Evolutionary conservation across 2,113 vertebrate species (phyloP), one percentile per base, ranked within the genome.

Genomic region (Corvus cornix): DNA sequence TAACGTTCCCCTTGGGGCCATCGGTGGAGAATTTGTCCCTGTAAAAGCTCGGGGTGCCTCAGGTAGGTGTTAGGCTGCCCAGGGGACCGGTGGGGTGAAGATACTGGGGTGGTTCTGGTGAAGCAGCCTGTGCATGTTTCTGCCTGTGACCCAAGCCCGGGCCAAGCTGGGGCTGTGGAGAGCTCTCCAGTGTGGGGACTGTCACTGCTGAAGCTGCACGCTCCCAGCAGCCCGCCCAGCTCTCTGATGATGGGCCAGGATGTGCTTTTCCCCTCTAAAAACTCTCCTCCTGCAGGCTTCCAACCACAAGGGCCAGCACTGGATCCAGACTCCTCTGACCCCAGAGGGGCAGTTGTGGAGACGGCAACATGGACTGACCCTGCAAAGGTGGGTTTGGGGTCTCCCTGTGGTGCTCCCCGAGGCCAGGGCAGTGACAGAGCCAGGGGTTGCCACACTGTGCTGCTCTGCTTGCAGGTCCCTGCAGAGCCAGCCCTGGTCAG

Each of bases 291-390:
- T 41, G 22, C 87, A 97, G 97, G 51, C 37, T 90, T 72, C 62
- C 84, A 37, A 2, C 60, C 4, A 0, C 56, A 4, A 48, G 23
- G 22, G 15, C 52, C 10, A 5, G 49, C 53, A 18, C 26, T 4
- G 13, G 37, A 67, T 21, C 24, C 56, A 6, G 64, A 22, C 27
- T 62, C 59, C 28, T 10, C 62, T n/a, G n/a, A 31, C 17, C 4
- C 37, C 15, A 21, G n/a, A 24, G n/a, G 63, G 28, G 51, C 22
- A 6, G 10, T 1, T 20, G 17, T 23, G 18, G 22, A 51, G 31
- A 28, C 7, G 0, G 46, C 6, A 0, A 35, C 16, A 3, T 0
- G 8, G 69, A 23, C 68, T 23, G 63, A 53, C 16, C 27, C 41
- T 28, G 31, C 43, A 13, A 20, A 92, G 93, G 95, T 96, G 80